A percentile compares a stretch with the other conserved stretches of the same genome.
These are phyloP conservation scores for Amphilophus citrinellus DNA, from an alignment of 2,113 vertebrate species.

Conservation along the genomic window DNA sequence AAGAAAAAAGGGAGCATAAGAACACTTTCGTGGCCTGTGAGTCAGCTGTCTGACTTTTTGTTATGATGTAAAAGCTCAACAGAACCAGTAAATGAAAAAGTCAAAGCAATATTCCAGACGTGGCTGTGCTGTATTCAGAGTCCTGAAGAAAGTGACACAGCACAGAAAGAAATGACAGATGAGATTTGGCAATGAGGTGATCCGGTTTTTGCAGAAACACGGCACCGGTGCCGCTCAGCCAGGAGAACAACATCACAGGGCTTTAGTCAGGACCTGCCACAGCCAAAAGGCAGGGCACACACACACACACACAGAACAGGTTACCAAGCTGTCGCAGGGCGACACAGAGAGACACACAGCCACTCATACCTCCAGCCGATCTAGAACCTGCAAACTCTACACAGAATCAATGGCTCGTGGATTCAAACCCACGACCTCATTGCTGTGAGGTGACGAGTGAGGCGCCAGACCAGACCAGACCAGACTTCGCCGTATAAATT, in stretches of 20 bases:
- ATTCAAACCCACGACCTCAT: too few species aligned
- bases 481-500: too few species aligned
- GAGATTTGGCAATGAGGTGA: slow-evolving; percentile 23
- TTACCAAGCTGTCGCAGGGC: too few species aligned
- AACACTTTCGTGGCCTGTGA: slow-evolving; percentile 8
- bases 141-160: slow-evolving; percentile 1
- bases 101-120: slow-evolving; percentile 14
- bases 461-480: too few species aligned
- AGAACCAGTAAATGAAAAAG: slow-evolving; percentile 30
- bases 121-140: not conserved
- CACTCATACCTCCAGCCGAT: too few species aligned
- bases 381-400: too few species aligned
- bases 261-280: not conserved
- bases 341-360: too few species aligned
- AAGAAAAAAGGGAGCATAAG: not conserved
- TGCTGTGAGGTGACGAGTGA: too few species aligned
- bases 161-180: not conserved
- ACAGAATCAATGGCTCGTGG: too few species aligned
- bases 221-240: not conserved
- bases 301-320: too few species aligned
- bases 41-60: slow-evolving; percentile 4
- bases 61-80: slow-evolving; percentile 32
- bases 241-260: not conserved
- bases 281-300: not conserved
- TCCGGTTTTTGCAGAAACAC: slow-evolving; percentile 5